A percentile compares a stretch with the other conserved stretches of the same genome.
phyloP scores from a whole-genome alignment of 1,140 invertebrate genomes.

The Drosophila nannoptera region DNA sequence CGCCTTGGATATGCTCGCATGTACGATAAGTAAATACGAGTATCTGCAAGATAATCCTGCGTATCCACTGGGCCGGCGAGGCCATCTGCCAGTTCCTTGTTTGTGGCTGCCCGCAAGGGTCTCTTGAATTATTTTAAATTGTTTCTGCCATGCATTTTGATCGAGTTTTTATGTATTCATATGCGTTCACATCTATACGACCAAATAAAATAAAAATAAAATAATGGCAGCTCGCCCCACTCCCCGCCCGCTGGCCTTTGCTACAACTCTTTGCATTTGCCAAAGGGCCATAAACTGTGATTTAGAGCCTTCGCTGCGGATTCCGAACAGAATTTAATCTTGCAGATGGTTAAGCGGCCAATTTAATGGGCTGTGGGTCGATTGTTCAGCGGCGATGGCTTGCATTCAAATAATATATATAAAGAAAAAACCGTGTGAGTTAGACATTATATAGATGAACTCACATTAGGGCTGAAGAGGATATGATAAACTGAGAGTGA shows the following conservation, averaged over 20 bases:
- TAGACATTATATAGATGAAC: constrained; percentile 13
- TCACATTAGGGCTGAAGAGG: constrained; percentile 2
- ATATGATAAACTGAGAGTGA: constrained; percentile 3
- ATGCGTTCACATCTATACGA: constrained; percentile 38
- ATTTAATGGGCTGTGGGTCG: constrained; percentile 38
- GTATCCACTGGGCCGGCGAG: constrained; percentile 26
- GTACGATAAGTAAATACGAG: constrained; percentile 44
- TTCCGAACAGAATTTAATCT: constrained; percentile 57
- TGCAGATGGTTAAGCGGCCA: constrained; percentile 36
- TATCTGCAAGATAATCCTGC: constrained; percentile 53
- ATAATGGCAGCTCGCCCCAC: constrained; percentile 23
- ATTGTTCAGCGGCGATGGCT: constrained; percentile 11
- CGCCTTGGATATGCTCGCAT: constrained; percentile 44
- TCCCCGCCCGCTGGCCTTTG: too few species aligned
- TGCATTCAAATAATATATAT: constrained; percentile 4
- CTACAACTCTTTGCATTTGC: constrained; percentile 20
- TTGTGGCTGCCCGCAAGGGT: constrained; percentile 57
- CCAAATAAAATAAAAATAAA: constrained; percentile 44
- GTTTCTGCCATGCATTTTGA: constrained; percentile 49
- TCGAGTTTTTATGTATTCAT: constrained; percentile 60
- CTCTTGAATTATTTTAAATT: constrained; percentile 74
- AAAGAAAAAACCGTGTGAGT: not conserved
- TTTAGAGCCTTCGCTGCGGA: constrained; percentile 35
- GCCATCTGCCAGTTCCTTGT: constrained; percentile 27
- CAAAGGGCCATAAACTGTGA: constrained; percentile 52